Evolutionary conservation across 2,113 vertebrate genomes (phyloP).

Genomic region (Spilogale gracilis): DNA sequence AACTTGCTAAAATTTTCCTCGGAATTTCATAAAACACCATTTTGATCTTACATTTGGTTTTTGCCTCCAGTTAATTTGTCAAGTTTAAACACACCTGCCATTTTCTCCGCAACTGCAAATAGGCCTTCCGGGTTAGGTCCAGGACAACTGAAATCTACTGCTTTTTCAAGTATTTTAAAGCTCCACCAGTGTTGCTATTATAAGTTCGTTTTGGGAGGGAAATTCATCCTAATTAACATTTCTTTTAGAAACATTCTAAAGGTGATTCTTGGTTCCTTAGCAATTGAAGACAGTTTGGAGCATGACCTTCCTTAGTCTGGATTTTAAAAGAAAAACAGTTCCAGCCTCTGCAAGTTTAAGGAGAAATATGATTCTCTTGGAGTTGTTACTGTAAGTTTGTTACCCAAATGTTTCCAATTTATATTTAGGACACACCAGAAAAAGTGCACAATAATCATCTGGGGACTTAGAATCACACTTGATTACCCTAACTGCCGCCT

Average conservation of each 20-base stretch:
- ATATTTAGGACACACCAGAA: conserved; percentile 59
- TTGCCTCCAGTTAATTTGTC: conserved; percentile 9
- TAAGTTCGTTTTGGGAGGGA: conserved; percentile 19
- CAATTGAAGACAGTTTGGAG: conserved; percentile 58
- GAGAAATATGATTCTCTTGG: conserved; percentile 66
- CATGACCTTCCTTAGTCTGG: conserved; percentile 59
- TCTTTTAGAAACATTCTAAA: conserved; percentile 55
- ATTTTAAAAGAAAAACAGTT: conserved; percentile 70
- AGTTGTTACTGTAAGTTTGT: conserved; percentile 57
- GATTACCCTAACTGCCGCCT: conserved; percentile 63
- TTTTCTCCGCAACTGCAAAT: conserved; percentile 20
- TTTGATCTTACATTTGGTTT: neutral
- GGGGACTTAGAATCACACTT: conserved; percentile 41
- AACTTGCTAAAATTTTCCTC: conserved; percentile 51
- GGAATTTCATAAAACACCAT: conserved; percentile 53
- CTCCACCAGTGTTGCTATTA: neutral
- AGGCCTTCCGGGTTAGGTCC: neutral
- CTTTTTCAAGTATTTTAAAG: conserved; percentile 26
- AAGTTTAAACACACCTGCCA: neutral
- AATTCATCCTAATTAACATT: conserved; percentile 21
- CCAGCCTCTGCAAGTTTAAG: conserved; percentile 65
- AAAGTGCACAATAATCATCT: conserved; percentile 19
- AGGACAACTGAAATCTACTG: neutral
- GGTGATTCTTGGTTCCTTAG: conserved; percentile 60
- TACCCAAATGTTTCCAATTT: conserved; percentile 76